Percentiles rank a stretch among this genome's conserved stretches.
phyloP scores from a whole-genome alignment of 2,888 invertebrate genomes.

The Dicyrtomina minuta region DNA sequence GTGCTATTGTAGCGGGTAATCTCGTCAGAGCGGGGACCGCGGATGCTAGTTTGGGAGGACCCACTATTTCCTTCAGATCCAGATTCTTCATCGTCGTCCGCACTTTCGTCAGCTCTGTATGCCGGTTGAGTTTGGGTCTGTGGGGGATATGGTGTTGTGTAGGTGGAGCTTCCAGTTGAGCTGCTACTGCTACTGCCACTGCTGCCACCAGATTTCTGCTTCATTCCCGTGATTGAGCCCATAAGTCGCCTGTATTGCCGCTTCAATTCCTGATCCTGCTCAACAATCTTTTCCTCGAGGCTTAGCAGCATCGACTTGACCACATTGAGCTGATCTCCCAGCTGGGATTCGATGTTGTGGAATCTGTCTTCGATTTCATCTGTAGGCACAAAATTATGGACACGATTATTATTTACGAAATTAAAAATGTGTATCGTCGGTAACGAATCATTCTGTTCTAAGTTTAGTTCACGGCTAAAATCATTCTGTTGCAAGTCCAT shows the following conservation, averaged over 20 bases:
- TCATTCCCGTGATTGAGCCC: slow-evolving; percentile 34
- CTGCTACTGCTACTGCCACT: slow-evolving; percentile 25
- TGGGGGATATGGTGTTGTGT: neutral
- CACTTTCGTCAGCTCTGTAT: neutral
- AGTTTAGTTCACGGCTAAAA: too few species aligned
- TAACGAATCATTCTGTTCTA: too few species aligned
- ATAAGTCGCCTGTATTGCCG: slow-evolving; percentile 44
- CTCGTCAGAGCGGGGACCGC: slow-evolving; percentile 55
- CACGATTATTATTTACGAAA: too few species aligned
- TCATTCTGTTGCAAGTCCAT: too few species aligned
- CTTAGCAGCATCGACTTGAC: slow-evolving; percentile 55
- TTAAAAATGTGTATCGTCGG: too few species aligned
- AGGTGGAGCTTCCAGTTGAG: slow-evolving; percentile 29
- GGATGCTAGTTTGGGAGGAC: slow-evolving; percentile 29
- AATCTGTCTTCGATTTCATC: slow-evolving; percentile 55
- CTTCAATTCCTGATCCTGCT: slow-evolving; percentile 54
- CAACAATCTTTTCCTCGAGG: slow-evolving; percentile 54
- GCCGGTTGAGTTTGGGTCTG: neutral
- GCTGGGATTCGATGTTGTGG: slow-evolving; percentile 54
- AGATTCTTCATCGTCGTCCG: slow-evolving; percentile 4
- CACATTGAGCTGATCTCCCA: slow-evolving; percentile 55
- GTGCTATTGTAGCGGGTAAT: slow-evolving; percentile 55
- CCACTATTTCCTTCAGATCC: too few species aligned
- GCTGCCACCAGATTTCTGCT: slow-evolving; percentile 30
- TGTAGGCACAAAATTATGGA: too few species aligned